Evolutionary conservation across 1,140 invertebrate genomes (phyloP).

Genomic region (Drosophila subpulchrella): DNA sequence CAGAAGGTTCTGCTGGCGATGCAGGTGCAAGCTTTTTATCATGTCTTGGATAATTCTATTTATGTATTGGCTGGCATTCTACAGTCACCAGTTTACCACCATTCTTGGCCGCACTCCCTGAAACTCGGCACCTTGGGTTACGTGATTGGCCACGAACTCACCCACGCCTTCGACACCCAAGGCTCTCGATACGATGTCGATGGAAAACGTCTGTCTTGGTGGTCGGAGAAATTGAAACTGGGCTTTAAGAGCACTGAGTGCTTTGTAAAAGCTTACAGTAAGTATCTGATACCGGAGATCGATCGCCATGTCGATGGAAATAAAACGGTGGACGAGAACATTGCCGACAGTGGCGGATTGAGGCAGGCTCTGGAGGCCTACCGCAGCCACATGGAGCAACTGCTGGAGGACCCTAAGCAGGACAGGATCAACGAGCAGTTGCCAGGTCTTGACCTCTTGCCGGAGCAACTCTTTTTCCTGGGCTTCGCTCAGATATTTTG

Average conservation of each 20-base stretch:
- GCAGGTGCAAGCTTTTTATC: slow-evolving; percentile 42
- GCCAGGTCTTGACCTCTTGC: slow-evolving; percentile 92
- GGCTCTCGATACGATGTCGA: slow-evolving; percentile 47
- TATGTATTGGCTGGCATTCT: slow-evolving; percentile 92
- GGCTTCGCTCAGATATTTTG: slow-evolving; percentile 92
- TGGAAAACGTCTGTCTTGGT: slow-evolving; percentile 70
- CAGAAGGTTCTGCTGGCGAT: slow-evolving; percentile 52
- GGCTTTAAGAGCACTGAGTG: slow-evolving; percentile 86
- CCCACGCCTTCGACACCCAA: slow-evolving; percentile 65
- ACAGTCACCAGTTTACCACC: slow-evolving; percentile 96
- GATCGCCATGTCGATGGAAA: slow-evolving; percentile 86
- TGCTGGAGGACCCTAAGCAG: slow-evolving; percentile 73
- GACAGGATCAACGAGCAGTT: slow-evolving; percentile 85
- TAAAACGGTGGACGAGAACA: slow-evolving; percentile 89
- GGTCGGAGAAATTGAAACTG: slow-evolving; percentile 41
- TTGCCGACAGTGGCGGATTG: slow-evolving; percentile 94
- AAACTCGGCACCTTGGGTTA: slow-evolving; percentile 76
- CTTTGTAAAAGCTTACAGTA: slow-evolving; percentile 89
- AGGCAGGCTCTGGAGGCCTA: slow-evolving; percentile 95
- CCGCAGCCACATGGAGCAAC: slow-evolving; percentile 53
- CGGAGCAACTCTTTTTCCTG: slow-evolving; percentile 95
- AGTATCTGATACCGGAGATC: slow-evolving; percentile 84
- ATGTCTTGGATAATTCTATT: slow-evolving; percentile 63
- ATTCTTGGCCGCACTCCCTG: slow-evolving; percentile 61
- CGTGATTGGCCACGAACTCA: slow-evolving; percentile 69